A percentile compares a stretch with the other conserved stretches of the same genome.
These are phyloP conservation scores for Holcopasites calliopsidis DNA, from an alignment of 1,140 invertebrate species.

Conservation along the genomic window DNA sequence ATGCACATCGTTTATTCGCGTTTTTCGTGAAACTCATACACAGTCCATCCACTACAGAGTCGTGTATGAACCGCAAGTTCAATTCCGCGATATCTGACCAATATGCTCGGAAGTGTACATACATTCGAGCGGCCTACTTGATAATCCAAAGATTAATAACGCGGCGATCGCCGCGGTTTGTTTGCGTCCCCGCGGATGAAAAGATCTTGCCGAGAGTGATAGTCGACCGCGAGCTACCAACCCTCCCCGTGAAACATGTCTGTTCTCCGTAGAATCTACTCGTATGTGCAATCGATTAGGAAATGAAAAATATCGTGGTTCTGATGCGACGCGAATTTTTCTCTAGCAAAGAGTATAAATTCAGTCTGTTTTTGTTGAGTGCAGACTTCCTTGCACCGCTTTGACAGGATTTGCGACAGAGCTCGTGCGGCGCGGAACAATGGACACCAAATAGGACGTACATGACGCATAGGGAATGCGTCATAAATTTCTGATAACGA, in stretches of 20 bases:
- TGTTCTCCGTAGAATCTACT: neutral
- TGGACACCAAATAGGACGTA: neutral
- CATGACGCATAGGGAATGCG: too few relatives aligned
- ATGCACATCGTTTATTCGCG: too few relatives aligned
- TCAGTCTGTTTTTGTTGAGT: too few relatives aligned
- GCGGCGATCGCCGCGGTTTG: conserved; percentile 45
- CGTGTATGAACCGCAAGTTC: neutral
- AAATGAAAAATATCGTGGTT: conserved; percentile 8
- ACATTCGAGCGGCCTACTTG: conserved; percentile 21
- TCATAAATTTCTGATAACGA: neutral
- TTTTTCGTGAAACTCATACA: neutral
- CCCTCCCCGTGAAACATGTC: neutral
- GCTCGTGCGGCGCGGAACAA: too few relatives aligned
- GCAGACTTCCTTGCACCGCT: too few relatives aligned
- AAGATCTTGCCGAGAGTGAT: conserved; percentile 19
- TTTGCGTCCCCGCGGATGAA: conserved; percentile 31
- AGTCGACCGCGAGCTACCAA: conserved; percentile 14
- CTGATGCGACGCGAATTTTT: neutral
- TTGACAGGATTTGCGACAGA: too few relatives aligned
- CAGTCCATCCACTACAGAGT: neutral
- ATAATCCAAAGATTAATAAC: conserved; percentile 58
- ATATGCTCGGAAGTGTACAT: too few relatives aligned
- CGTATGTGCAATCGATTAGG: neutral
- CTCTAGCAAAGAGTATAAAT: too few relatives aligned
- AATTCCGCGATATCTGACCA: neutral